Percentiles rank a stretch among this genome's conserved stretches.
phyloP scores from a whole-genome alignment of 2,113 vertebrate species.

The Osmerus eperlanus region DNA sequence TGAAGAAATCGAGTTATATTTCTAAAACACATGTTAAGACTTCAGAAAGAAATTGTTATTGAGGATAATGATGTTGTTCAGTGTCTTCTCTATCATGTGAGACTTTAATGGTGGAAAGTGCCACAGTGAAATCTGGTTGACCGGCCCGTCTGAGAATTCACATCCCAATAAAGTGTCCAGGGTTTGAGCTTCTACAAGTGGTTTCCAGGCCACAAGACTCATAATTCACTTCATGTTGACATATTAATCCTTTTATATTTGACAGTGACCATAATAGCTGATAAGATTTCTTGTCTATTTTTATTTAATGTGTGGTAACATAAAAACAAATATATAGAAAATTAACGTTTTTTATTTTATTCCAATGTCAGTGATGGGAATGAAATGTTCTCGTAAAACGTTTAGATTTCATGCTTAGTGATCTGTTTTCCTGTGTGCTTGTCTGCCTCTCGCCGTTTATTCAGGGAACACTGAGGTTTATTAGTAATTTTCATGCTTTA shows the following conservation, averaged over 20 bases:
- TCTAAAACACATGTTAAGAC: constrained; percentile 11
- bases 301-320: constrained; percentile 34
- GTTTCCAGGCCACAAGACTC: constrained; percentile 49
- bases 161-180: constrained; percentile 30
- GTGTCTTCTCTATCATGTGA: constrained; percentile 24
- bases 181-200: constrained; percentile 49
- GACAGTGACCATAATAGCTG: constrained; percentile 24
- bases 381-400: constrained; percentile 30
- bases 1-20: constrained; percentile 25
- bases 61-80: constrained; percentile 35
- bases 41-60: background rate
- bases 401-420: constrained; percentile 31
- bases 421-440: constrained; percentile 45
- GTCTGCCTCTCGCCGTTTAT: constrained; percentile 29
- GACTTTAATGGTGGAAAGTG: constrained; percentile 36
- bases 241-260: constrained; percentile 30
- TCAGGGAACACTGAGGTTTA: constrained; percentile 35
- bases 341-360: constrained; percentile 22
- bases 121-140: constrained; percentile 24
- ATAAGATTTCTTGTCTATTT: constrained; percentile 30
- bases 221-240: constrained; percentile 44
- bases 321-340: constrained; percentile 14
- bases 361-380: constrained; percentile 31
- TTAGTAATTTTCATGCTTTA: constrained; percentile 26
- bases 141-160: constrained; percentile 37